phyloP scores from a whole-genome alignment of 2,888 invertebrate species.

The Orthosia gracilis region DNA sequence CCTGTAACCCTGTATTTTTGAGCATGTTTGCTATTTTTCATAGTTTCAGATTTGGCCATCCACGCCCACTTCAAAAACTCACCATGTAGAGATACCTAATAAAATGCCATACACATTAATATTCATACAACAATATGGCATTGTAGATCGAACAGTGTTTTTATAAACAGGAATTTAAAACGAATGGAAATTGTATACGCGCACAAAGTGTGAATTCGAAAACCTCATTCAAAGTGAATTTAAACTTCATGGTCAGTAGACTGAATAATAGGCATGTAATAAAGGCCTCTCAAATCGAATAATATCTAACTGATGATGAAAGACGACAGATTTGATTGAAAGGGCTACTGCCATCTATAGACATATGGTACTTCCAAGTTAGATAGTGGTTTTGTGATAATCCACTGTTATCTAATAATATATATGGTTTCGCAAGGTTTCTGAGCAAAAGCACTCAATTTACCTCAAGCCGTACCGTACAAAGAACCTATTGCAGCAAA shows the following conservation, averaged over 20 bases:
- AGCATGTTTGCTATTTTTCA: too few relatives aligned
- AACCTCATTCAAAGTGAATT: not conserved
- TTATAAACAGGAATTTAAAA: constrained; percentile 40
- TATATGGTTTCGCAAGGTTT: not conserved
- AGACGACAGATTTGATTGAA: not conserved
- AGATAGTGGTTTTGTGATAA: not conserved
- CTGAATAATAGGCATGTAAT: not conserved
- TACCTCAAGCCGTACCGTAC: not conserved
- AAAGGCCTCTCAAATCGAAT: not conserved
- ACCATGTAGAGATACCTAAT: constrained; percentile 33
- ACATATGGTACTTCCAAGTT: not conserved
- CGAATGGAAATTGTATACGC: constrained; percentile 26
- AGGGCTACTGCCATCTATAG: not conserved
- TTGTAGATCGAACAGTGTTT: constrained; percentile 32
- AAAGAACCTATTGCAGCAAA: not conserved
- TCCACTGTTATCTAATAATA: not conserved
- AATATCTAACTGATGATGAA: not conserved
- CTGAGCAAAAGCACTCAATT: not conserved
- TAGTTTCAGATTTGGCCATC: too few relatives aligned
- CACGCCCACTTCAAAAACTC: too few relatives aligned
- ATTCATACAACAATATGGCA: constrained; percentile 46
- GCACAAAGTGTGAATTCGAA: constrained; percentile 5
- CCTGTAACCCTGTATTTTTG: too few relatives aligned
- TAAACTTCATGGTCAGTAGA: not conserved
- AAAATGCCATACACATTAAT: constrained; percentile 51